Evolutionary conservation across 2,113 vertebrate genomes (phyloP).

Genomic region (Peromyscus maniculatus): DNA sequence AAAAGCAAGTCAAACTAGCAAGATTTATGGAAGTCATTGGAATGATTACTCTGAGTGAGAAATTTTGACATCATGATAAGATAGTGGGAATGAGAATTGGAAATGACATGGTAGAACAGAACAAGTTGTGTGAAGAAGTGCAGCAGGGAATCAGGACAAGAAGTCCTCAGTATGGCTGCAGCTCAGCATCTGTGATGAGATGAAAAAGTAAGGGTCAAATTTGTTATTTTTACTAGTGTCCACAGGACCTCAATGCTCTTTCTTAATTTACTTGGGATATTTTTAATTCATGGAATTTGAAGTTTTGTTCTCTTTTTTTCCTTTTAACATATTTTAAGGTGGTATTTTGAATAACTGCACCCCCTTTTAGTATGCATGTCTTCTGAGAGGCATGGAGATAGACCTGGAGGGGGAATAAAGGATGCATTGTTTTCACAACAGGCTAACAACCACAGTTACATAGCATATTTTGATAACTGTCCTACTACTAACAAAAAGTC

Average conservation of each 20-base stretch:
- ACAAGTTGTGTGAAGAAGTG: background rate
- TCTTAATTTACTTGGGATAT: background rate
- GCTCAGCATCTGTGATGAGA: background rate
- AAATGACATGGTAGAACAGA: rapidly evolving
- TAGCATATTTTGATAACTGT: background rate
- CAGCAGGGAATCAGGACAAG: background rate
- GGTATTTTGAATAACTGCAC: background rate
- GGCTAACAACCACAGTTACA: background rate
- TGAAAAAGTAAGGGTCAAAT: background rate
- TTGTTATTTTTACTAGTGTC: background rate
- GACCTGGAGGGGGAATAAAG: background rate
- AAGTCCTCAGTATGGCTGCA: background rate
- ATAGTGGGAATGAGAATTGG: rapidly evolving
- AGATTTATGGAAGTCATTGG: background rate
- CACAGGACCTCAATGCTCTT: background rate
- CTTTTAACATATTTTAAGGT: background rate
- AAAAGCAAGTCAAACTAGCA: background rate
- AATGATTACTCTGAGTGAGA: background rate
- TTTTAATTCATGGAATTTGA: background rate
- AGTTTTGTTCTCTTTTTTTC: background rate
- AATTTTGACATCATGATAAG: background rate
- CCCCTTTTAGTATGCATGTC: background rate
- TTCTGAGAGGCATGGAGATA: background rate
- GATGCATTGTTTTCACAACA: background rate
- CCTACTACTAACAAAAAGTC: background rate